A percentile compares a stretch with the other conserved stretches of the same genome.
Evolutionary conservation across 2,888 invertebrate species (phyloP).

Genomic region (Diachrysia chrysitis): DNA sequence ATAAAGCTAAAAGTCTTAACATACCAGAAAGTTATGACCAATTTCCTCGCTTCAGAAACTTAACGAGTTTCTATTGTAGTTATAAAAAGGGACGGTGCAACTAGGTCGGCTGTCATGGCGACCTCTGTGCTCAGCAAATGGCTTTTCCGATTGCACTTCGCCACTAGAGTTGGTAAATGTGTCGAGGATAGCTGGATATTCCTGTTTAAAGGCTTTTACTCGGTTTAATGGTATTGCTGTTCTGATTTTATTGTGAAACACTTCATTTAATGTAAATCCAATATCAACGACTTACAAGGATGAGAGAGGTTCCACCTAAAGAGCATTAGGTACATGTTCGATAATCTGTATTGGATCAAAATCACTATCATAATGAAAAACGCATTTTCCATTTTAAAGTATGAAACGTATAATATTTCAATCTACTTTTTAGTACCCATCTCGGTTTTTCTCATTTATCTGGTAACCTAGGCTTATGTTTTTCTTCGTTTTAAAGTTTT

Average conservation of each 20-base stretch:
- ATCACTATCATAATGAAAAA: not conserved
- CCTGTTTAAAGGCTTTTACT: conserved; percentile 39
- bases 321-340: not conserved
- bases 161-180: conserved; percentile 45
- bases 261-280: not conserved
- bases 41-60: conserved; percentile 53
- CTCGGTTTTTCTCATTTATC: conserved; percentile 23
- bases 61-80: conserved; percentile 77
- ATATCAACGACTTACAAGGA: not conserved
- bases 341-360: not conserved
- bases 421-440: conserved; percentile 16
- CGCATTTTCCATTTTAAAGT: no score
- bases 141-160: conserved; percentile 71
- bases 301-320: not conserved
- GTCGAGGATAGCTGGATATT: conserved; percentile 37
- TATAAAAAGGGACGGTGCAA: conserved; percentile 65
- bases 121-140: conserved; percentile 68
- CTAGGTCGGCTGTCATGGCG: conserved; percentile 74
- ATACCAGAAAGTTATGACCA: conserved; percentile 49
- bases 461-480: conserved; percentile 49
- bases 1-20: not conserved
- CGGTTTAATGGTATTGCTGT: conserved; percentile 25
- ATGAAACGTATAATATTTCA: no score
- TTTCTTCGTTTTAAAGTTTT: conserved; percentile 55
- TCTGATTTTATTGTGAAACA: conserved; percentile 14